phyloP scores from a whole-genome alignment of 1,140 invertebrate genomes.

The Helicoverpa armigera region DNA sequence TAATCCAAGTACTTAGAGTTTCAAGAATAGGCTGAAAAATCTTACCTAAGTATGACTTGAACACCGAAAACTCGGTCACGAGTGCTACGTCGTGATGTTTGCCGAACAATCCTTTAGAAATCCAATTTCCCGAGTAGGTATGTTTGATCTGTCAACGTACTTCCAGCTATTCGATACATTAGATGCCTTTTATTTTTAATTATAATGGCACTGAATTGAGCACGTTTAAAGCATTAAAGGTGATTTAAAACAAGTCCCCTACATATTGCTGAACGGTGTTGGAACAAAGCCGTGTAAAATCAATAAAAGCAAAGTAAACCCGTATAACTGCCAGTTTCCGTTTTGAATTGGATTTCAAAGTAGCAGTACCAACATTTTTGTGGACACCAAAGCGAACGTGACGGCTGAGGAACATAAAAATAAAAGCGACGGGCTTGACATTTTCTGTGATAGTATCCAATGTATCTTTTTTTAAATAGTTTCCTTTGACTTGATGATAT shows the following conservation, averaged over 20 bases:
- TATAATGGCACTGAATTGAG: neutral
- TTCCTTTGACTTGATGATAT: neutral
- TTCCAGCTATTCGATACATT: conserved; percentile 26
- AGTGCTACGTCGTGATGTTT: conserved; percentile 47
- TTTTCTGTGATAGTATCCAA: neutral
- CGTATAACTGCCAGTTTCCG: conserved; percentile 28
- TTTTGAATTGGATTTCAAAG: conserved; percentile 44
- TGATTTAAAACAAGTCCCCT: conserved; percentile 12
- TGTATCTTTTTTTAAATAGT: neutral
- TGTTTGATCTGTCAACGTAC: conserved; percentile 28
- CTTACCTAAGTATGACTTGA: conserved; percentile 28
- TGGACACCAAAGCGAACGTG: conserved; percentile 31
- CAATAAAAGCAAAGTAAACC: conserved; percentile 43
- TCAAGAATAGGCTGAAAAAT: conserved; percentile 44
- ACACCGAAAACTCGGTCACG: conserved; percentile 55
- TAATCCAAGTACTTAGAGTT: no score
- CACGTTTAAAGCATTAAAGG: neutral
- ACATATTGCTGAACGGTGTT: conserved; percentile 24
- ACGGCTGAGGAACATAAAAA: conserved; percentile 11
- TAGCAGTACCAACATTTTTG: conserved; percentile 28
- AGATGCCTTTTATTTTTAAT: conserved; percentile 20
- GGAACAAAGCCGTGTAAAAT: conserved; percentile 37
- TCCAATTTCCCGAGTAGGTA: conserved; percentile 55
- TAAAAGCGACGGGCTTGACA: conserved; percentile 15
- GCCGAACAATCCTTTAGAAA: conserved; percentile 56